Evolutionary conservation across 2,113 vertebrate genomes (phyloP), one percentile per base, ranked within the genome.

Genomic region (Apodemus sylvaticus): DNA sequence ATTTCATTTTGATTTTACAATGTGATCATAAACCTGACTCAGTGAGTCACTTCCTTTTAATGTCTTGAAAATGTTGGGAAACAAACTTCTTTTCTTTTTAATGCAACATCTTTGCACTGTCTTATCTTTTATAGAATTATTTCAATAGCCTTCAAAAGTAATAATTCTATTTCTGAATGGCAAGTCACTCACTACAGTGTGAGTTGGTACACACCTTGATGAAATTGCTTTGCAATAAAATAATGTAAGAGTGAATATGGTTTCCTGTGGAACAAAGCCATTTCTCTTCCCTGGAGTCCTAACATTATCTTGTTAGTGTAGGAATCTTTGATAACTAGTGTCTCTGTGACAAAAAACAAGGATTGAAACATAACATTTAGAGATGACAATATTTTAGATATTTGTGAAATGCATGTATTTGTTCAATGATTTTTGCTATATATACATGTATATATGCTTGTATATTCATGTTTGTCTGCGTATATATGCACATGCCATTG

Each of bases 71-170:
- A 86, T 94, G 26, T 94, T 79, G 90, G 4, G 62, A 91, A 95
- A 85, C 39, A 95, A 92, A 29, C 42, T 34, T 93, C 31, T n/a
- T 94, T 17, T 78, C 78, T 96, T 95, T 93, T 88, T 94, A 95
- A 89, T 34, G 60, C 55, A 74, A 73, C 92, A 60, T 97, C 66
- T 94, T 86, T 81, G 48, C 3, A 29, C n/a, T 93, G 9, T 81
- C 19, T 73, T 92, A 36, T 42, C 87, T 90, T 90, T 79, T 76
- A 31, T 55, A 90, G 58, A 13, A 51, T 89, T 94, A n/a, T 11
- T 66, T 86, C 83, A 90, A 76, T 74, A 81, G 11, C 9, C 20
- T 81, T 90, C 24, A 86, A 96, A 94, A 87, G 70, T 77, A 76
- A 31, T 70, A 93, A 93, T 51, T 95, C 31, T 89, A 29, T 20